Evolutionary conservation across 2,888 invertebrate genomes (phyloP), one percentile per base, ranked within the genome.

Genomic region (Neuroscelio doddi): DNA sequence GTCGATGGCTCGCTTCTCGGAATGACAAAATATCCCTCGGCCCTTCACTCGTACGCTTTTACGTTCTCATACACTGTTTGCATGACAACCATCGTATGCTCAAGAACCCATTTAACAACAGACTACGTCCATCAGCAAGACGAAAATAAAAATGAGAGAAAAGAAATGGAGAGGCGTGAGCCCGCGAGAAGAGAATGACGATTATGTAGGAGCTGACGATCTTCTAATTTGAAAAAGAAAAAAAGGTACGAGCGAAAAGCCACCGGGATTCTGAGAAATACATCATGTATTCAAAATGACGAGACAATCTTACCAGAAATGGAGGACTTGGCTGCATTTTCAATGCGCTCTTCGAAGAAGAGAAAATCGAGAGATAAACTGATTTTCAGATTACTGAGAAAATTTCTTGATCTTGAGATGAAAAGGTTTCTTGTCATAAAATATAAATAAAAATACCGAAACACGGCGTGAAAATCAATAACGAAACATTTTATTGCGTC

Each of bases 11-110:
- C 52, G 69, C 68, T 75, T 77, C 76, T 71, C 52, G 62, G 76
- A 77, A 77, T 74, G 72, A 75, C 72, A 74, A 78, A 76, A 75
- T 68, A 58, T 62, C 41, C 49, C 51, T 58, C 32, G 50, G 61
- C 53, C 51, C 61, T 64, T 55, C 51, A 30, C 42, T 51, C 47
- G 27, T 17, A 49, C 3, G 29, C n/a, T 49, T 44, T 47, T 45
- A 36, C 62, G 46, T 44, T 58, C 53, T 49, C 53, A 46, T 59
- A 59, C 55, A 56, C 58, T 44, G 58, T 61, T 59, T 61, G 64
- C 57, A 68, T 63, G 64, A 63, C 66, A 64, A 69, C 63, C 52
- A 64, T 41, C 32, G 9, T 12, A 7, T n/a, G 17, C n/a, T 38
- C 14, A 16, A 38, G 47, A 46, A 24, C 24, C 30, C 57, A 64